Percentiles rank a stretch among this genome's conserved stretches.
These are phyloP conservation scores for Drosophila gunungcola DNA, from an alignment of 1,140 invertebrate species.

Conservation along the genomic window DNA sequence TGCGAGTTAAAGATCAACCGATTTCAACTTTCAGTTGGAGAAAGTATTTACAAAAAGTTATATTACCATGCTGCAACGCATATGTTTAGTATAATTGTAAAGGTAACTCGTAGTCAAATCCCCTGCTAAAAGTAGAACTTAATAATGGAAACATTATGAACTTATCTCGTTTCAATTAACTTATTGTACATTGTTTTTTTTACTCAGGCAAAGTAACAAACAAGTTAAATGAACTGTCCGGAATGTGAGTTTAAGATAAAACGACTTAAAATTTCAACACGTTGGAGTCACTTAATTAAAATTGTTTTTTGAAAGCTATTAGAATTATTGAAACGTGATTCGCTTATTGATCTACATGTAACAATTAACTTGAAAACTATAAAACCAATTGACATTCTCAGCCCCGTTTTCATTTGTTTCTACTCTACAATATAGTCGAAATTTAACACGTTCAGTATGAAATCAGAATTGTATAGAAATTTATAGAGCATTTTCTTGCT, in stretches of 20 bases:
- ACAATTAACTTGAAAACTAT: background rate
- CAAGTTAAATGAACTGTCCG: background rate
- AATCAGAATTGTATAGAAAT: background rate
- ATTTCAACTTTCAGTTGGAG: slow-evolving; percentile 11
- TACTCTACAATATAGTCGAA: background rate
- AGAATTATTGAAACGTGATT: background rate
- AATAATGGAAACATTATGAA: no score
- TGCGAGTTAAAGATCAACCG: slow-evolving; percentile 19
- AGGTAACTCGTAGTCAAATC: no score
- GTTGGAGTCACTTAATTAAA: background rate
- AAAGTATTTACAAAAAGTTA: background rate
- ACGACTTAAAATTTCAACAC: background rate
- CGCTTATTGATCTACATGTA: background rate
- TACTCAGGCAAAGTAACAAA: background rate
- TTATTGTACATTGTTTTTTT: no score
- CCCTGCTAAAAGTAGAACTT: no score
- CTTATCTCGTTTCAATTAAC: no score
- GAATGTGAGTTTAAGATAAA: background rate
- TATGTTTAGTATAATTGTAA: no score
- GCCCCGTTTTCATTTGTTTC: background rate
- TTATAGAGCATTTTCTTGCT: background rate
- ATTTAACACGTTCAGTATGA: background rate
- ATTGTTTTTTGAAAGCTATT: background rate
- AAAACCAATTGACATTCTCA: background rate
- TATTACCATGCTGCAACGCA: no score